Conservation (phyloP, 2,113 vertebrate genomes). For the Marmota flaviventris region DNA sequence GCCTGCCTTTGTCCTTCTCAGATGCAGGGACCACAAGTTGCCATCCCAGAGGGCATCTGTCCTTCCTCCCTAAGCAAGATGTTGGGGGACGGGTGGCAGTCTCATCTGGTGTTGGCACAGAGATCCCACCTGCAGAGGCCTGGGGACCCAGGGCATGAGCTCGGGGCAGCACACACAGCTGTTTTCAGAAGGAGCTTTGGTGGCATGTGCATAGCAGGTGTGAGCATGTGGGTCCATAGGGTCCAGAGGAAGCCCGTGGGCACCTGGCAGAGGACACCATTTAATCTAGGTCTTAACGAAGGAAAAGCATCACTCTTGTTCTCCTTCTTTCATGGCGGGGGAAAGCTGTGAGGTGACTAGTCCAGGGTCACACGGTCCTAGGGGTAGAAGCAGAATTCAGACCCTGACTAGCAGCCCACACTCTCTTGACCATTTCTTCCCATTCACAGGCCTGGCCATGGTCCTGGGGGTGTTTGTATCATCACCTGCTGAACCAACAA, state of each 20-base stretch:
- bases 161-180: neutral
- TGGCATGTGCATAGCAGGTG: accelerated
- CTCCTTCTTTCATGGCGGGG: neutral
- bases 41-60: accelerated
- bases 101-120: accelerated
- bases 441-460: neutral
- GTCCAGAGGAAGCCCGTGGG: neutral
- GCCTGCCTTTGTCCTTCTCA: neutral
- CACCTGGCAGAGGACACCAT: no score
- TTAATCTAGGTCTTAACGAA: neutral
- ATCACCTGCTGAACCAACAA: neutral
- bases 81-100: neutral
- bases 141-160: neutral
- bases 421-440: neutral
- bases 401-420: no score
- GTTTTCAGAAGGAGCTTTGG: neutral
- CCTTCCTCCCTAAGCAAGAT: neutral
- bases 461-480: neutral
- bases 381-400: neutral
- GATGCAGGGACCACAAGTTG: accelerated
- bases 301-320: neutral
- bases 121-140: accelerated
- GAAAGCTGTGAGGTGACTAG: neutral
- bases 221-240: accelerated
- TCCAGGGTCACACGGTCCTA: neutral